Base-by-base conservation (phyloP, 2,797 vertebrate genomes). In the Phoebastria nigripes region DNA sequence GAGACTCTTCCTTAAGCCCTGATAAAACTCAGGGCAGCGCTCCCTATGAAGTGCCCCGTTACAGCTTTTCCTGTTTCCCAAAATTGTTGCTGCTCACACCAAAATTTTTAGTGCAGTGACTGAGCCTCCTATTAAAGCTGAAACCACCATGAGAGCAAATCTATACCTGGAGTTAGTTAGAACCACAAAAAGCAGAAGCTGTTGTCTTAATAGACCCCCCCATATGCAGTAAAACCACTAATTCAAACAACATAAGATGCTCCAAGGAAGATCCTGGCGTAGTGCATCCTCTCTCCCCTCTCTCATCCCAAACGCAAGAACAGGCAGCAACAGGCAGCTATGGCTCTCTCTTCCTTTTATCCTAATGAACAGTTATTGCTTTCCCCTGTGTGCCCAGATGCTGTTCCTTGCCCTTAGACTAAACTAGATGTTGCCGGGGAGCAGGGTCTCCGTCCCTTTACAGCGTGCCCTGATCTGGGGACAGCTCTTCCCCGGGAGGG, bases 401-500 rank as follows among this genome's bases (percentile, higher is more conserved):
- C 49, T n/a, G 59, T 20, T 37, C 25, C 41, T 63, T 33, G 10
- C 49, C 46, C 16, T 61, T 10, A 14, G 21, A 13, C 37, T 35
- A 13, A 24, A 15, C 3, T 6, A 54, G 37, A 22, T 1, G 41
- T 35, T n/a, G 28, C 4, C 22, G 19, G 18, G 46, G 41, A 61
- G 31, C 35, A 46, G 14, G 11, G 41, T 26, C 41, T 33, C 35
- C 4, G 2, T 15, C 39, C 5, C 28, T 5, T 5, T 3, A 1
- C 3, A 10, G 39, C 0, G 2, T 28, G 44, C 22, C 12, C 13
- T 12, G 11, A 6, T 8, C n/a, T 11, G 56, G n/a, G 41, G 51
- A 83, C 61, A 8, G 62, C 41, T 76, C 37, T 88, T 63, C 78
- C 74, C 63, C 73, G 26, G 42, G 44, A 89, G 87, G 25, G 70